Base-by-base conservation (phyloP, 2,888 invertebrate genomes). In the Lampropteryx suffumata region DNA sequence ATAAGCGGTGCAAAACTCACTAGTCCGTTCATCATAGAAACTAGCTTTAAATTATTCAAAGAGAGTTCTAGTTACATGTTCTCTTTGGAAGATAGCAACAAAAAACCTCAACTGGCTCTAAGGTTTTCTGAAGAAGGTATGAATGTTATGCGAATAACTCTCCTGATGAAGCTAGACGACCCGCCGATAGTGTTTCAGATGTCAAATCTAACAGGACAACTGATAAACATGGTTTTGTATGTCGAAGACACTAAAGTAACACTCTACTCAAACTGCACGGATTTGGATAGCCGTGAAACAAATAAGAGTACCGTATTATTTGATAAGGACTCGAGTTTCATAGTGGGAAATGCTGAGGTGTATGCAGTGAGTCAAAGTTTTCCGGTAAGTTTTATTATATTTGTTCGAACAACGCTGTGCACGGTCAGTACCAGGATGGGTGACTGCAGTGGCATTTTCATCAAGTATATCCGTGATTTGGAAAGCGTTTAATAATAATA, bases 1-100 rank as follows among this genome's bases (percentile, higher is more conserved):
- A 50, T 71, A 3, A 43, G 39, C 7, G 40, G 62, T 0, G 46
- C 51, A 24, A 59, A 9, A 12, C 28, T 84, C 8, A 43, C 61
- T 3, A 61, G 60, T 32, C 81, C 81, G 2, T 80, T 77, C 27
- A 61, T 78, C n/a, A 58, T 87, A 35, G 66, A 68, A n/a, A 56
- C 76, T 0, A 59, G 60, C 27, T 75, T 82, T 26, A 78, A 73
- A 54, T 50, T 78, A 1, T 59, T 68, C 4, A 47, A 55, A 10
- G 40, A 49, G 3, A 47, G 44, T n/a, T 43, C 57, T 0, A 56
- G 74, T 5, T 82, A 76, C 40, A 35, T 85, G 3, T 85, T 88
- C 57, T 71, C 77, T 1, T 71, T 87, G 45, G 62, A 64, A 14
- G 62, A 76, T 50, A 39, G 58, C 2, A 43, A 55, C 0, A 41